These are phyloP conservation scores for Clunio marinus DNA, from an alignment of 2,888 invertebrate genomes.

Conservation along the genomic window DNA sequence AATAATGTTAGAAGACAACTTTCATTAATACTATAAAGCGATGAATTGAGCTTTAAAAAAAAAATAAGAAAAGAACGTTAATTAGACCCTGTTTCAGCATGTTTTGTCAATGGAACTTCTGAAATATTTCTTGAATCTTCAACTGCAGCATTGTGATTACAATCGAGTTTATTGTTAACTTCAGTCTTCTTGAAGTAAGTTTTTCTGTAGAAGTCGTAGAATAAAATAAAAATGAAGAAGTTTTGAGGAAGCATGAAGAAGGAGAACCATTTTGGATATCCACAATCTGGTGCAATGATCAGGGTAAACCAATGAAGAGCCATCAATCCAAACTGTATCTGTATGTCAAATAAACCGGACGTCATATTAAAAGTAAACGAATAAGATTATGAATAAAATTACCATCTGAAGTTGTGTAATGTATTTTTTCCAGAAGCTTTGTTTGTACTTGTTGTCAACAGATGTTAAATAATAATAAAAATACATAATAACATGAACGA, in stretches of 20 bases:
- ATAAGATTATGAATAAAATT: conserved; percentile 46
- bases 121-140: no score
- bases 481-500: conserved; percentile 80
- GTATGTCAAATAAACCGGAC: conserved; percentile 41
- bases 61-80: no score
- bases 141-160: no score
- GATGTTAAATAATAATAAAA: conserved; percentile 74
- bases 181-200: conserved; percentile 50
- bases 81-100: no score
- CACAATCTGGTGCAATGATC: conserved; percentile 55
- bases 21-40: no score
- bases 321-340: conserved; percentile 62
- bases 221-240: conserved; percentile 61
- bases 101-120: no score
- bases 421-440: conserved; percentile 74
- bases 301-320: conserved; percentile 55
- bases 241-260: conserved; percentile 62
- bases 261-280: conserved; percentile 56
- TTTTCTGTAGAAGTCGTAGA: conserved; percentile 64
- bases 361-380: no score
- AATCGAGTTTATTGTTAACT: no score
- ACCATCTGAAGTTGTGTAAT: conserved; percentile 80
- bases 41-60: no score
- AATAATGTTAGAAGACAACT: no score
- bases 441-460: conserved; percentile 62